phyloP scores from a whole-genome alignment of 2,113 vertebrate genomes.

The Tupaia tana region DNA sequence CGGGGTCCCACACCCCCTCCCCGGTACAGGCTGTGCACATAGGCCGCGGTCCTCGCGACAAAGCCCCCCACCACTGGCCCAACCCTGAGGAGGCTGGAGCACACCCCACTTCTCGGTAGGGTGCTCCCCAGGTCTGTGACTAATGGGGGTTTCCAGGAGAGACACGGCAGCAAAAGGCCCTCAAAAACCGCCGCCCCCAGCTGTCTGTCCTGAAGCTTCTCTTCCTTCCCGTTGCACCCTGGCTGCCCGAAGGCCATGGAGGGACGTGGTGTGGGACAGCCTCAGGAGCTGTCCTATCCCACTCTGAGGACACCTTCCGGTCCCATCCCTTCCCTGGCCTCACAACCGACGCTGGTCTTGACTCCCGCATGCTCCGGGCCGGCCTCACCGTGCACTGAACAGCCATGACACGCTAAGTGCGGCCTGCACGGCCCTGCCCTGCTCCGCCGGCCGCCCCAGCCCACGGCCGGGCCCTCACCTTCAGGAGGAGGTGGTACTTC shows the following conservation, averaged over 20 bases:
- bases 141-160: accelerated
- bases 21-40: accelerated
- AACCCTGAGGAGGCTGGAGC: not conserved
- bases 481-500: constrained; percentile 97
- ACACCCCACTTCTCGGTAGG: accelerated
- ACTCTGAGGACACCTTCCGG: accelerated
- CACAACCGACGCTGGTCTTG: accelerated
- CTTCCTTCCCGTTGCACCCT: not conserved
- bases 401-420: accelerated
- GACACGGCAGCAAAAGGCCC: accelerated
- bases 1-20: accelerated
- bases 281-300: accelerated
- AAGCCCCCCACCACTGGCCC: accelerated
- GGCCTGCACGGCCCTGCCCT: too few species aligned
- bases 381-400: accelerated
- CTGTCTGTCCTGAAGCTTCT: too few species aligned
- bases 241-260: not conserved
- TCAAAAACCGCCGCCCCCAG: too few species aligned
- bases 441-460: too few species aligned
- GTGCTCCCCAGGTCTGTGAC: accelerated
- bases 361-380: too few species aligned
- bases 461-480: constrained; percentile 86
- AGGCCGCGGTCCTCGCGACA: not conserved
- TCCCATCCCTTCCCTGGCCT: not conserved
- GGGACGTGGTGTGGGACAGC: accelerated